Evolutionary conservation across 2,113 vertebrate genomes (phyloP).

Genomic region (Cebidichthys violaceus): DNA sequence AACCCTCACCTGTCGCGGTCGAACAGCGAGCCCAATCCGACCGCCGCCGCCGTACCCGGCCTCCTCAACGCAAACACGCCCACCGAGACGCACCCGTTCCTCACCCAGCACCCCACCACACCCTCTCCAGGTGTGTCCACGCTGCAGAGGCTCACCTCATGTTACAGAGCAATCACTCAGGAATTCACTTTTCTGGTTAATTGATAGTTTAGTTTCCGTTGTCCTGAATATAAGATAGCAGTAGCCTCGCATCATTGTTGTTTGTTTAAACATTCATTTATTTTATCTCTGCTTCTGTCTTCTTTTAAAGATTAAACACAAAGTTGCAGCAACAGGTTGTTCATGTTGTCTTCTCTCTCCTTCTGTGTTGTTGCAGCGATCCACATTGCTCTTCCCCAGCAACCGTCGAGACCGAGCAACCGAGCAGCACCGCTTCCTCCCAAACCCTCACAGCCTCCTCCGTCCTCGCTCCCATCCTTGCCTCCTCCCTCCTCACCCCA

Average conservation of each 20-base stretch:
- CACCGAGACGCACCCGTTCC: slow-evolving; percentile 84
- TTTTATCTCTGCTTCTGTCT: too few species aligned
- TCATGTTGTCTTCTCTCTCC: neutral
- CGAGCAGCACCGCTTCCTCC: slow-evolving; percentile 89
- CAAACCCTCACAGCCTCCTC: slow-evolving; percentile 84
- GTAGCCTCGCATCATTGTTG: too few species aligned
- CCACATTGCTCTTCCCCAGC: slow-evolving; percentile 93
- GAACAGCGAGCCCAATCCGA: slow-evolving; percentile 49
- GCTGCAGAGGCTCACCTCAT: too few species aligned
- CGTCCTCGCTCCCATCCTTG: slow-evolving; percentile 49
- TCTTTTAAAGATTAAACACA: too few species aligned
- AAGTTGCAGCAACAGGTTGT: too few species aligned
- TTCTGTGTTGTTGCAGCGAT: slow-evolving; percentile 81
- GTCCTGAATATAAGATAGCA: too few species aligned
- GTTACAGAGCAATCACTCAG: too few species aligned
- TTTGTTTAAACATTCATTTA: too few species aligned
- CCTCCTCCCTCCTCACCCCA: slow-evolving; percentile 56
- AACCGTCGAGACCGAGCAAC: slow-evolving; percentile 92
- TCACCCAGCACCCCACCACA: slow-evolving; percentile 77
- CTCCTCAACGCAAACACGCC: slow-evolving; percentile 75
- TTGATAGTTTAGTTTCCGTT: too few species aligned
- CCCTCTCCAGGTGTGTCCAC: slow-evolving; percentile 73
- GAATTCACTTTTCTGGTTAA: too few species aligned
- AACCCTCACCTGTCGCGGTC: slow-evolving; percentile 85
- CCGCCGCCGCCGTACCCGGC: slow-evolving; percentile 49